Evolutionary conservation across 2,888 invertebrate species (phyloP).

Genomic region (Limnephilus lunatus): DNA sequence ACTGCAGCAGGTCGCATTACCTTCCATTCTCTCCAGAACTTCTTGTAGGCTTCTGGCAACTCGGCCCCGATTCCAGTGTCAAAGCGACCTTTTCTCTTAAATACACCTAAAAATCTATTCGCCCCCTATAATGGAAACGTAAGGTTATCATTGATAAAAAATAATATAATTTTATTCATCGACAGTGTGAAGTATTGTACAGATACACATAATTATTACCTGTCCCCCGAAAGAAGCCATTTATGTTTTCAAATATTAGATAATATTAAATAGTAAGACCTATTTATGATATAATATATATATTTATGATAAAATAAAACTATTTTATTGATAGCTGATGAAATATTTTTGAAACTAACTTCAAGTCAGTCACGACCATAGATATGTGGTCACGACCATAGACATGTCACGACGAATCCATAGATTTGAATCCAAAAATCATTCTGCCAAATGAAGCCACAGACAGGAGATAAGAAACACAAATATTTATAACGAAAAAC

Average conservation of each 20-base stretch:
- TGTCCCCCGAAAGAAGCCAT: conserved; percentile 44
- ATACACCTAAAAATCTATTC: conserved; percentile 40
- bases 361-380: neutral
- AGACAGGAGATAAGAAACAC: neutral
- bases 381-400: too few relatives aligned
- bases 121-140: conserved; percentile 14
- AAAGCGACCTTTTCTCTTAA: conserved; percentile 74
- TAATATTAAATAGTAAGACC: neutral
- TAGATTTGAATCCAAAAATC: neutral
- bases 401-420: neutral
- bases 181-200: neutral
- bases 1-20: conserved; percentile 80
- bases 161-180: neutral
- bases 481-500: too few relatives aligned
- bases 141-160: neutral
- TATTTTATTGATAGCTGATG: neutral
- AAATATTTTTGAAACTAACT: neutral
- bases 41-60: conserved; percentile 88
- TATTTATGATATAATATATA: neutral
- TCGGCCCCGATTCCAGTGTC: conserved; percentile 82
- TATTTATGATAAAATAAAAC: neutral
- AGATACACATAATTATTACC: neutral
- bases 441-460: neutral
- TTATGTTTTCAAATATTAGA: neutral
- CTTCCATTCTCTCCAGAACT: conserved; percentile 93